Conservation (phyloP, 2,888 invertebrate species). For the Zhengitettix transpicula region DNA sequence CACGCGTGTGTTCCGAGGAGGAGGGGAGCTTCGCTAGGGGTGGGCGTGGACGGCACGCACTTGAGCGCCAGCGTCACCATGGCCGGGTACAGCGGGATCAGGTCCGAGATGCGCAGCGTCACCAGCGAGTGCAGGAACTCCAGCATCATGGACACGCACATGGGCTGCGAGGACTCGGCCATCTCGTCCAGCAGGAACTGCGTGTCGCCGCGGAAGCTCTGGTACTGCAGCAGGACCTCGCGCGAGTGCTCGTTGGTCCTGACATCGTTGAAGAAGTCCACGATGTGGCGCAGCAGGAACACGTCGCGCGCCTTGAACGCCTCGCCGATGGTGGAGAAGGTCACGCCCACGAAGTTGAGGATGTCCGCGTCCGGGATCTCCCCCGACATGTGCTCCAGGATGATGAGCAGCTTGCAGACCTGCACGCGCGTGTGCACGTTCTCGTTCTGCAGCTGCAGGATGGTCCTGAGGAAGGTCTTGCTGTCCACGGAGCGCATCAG, state of each 20-base stretch:
- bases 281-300: constrained; percentile 30
- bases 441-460: constrained; percentile 37
- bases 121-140: constrained; percentile 32
- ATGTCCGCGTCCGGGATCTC: constrained; percentile 31
- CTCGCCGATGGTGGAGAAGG: constrained; percentile 30
- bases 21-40: constrained; percentile 8
- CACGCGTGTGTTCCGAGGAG: constrained; percentile 6
- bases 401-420: constrained; percentile 33
- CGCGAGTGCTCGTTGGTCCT: constrained; percentile 23
- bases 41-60: constrained; percentile 29
- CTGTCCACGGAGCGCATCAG: constrained; percentile 54
- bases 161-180: constrained; percentile 22
- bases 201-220: constrained; percentile 22
- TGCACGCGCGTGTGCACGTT: constrained; percentile 30
- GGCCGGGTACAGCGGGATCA: constrained; percentile 25
- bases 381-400: constrained; percentile 32
- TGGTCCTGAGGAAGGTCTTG: constrained; percentile 44
- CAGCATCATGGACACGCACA: constrained; percentile 31
- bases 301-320: constrained; percentile 29
- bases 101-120: constrained; percentile 25
- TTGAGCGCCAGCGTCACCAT: constrained; percentile 28
- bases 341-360: constrained; percentile 29
- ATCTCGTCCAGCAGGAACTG: constrained; percentile 14
- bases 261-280: constrained; percentile 36
- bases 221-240: constrained; percentile 21